phyloP scores from a whole-genome alignment of 2,113 vertebrate species.

The Notarius lentiginosus region DNA sequence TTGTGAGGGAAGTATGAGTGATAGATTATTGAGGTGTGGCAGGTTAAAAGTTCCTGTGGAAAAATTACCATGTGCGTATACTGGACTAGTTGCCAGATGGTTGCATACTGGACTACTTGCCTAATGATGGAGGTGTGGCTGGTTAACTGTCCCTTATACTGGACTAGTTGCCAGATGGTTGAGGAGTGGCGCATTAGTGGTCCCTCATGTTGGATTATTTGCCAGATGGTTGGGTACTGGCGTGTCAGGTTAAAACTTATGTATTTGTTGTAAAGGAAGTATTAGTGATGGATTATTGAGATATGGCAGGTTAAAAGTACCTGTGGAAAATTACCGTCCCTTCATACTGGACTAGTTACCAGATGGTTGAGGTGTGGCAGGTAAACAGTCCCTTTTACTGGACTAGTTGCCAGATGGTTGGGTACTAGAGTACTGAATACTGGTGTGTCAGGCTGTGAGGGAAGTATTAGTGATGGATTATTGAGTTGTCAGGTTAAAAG shows the following conservation, averaged over 20 bases:
- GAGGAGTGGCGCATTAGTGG: not conserved
- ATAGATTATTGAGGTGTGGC: not conserved
- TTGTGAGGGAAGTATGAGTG: not conserved
- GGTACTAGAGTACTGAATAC: no score
- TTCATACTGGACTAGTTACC: not conserved
- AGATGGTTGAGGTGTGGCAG: no score
- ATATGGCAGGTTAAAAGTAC: not conserved
- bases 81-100: not conserved
- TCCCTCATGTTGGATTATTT: not conserved
- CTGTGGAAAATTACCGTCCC: not conserved
- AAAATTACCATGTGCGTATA: not conserved
- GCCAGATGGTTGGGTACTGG: not conserved
- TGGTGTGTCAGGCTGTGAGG: no score
- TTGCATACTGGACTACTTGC: not conserved
- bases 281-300: not conserved
- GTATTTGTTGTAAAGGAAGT: not conserved
- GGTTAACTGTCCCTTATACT: not conserved
- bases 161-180: not conserved
- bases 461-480: no score
- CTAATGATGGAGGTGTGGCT: not conserved
- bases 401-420: no score
- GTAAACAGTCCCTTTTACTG: no score
- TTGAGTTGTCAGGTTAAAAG: not conserved
- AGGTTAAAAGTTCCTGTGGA: not conserved
- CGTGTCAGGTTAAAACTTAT: not conserved